A percentile compares a stretch with the other conserved stretches of the same genome.
phyloP scores from a whole-genome alignment of 1,140 invertebrate species.

The Meloidogyne floridensis region DNA sequence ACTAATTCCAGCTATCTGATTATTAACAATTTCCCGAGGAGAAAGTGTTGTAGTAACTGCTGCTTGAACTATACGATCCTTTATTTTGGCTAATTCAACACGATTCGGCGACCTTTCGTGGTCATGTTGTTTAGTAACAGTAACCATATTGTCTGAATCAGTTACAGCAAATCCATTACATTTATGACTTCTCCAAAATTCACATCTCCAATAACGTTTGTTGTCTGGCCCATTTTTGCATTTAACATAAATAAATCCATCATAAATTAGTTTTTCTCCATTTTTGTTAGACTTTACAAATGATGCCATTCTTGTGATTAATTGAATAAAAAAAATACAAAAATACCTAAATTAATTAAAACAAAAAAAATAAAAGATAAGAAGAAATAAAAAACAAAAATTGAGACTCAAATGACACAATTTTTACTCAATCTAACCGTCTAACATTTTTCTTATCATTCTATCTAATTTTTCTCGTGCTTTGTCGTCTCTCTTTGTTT shows the following conservation, averaged over 20 bases:
- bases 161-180: background rate
- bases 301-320: background rate
- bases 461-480: too few species aligned
- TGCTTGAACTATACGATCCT: background rate
- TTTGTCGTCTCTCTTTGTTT: too few species aligned
- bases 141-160: background rate
- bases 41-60: background rate
- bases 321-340: background rate
- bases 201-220: background rate
- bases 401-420: too few species aligned
- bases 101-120: constrained; percentile 16
- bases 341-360: background rate
- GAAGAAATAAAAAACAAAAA: background rate
- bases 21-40: constrained; percentile 11
- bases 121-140: constrained; percentile 5
- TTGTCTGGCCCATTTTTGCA: too few species aligned
- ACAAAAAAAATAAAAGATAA: too few species aligned
- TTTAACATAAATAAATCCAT: too few species aligned
- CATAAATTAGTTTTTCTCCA: too few species aligned
- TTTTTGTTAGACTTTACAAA: too few species aligned
- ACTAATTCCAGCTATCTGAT: constrained; percentile 10
- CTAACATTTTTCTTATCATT: too few species aligned
- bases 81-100: constrained; percentile 7
- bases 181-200: background rate
- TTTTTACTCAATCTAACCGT: too few species aligned